Conservation (phyloP, 2,888 invertebrate genomes). For the Folsomia candida region DNA sequence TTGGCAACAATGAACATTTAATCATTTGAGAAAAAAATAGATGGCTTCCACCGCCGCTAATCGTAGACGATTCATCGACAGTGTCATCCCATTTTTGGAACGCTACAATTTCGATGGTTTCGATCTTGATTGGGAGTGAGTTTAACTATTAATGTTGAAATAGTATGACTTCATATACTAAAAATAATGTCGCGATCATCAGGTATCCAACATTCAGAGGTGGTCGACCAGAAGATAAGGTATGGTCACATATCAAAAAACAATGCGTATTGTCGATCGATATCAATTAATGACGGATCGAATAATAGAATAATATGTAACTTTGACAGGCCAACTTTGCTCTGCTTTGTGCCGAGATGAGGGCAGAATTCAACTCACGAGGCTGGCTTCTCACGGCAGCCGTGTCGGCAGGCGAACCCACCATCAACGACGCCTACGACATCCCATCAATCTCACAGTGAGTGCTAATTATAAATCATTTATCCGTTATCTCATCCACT, state of each 20-base stretch:
- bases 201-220: conserved; percentile 36
- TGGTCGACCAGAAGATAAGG: conserved; percentile 47
- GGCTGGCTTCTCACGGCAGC: conserved; percentile 62
- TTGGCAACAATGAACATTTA: no score
- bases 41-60: conserved; percentile 55
- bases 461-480: conserved; percentile 54
- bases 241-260: conserved; percentile 52
- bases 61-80: conserved; percentile 60
- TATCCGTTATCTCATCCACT: neutral
- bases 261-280: conserved; percentile 52
- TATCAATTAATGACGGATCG: neutral
- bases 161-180: neutral
- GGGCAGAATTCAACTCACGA: conserved; percentile 58
- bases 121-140: conserved; percentile 66
- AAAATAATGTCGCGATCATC: neutral
- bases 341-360: conserved; percentile 60
- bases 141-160: neutral
- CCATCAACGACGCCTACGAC: conserved; percentile 52
- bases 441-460: conserved; percentile 55
- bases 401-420: conserved; percentile 58
- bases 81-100: conserved; percentile 59
- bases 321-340: conserved; percentile 57
- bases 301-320: neutral
- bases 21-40: no score
- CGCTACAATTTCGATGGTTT: conserved; percentile 67